These are phyloP conservation scores for Opisthocomus hoazin DNA, from an alignment of 2,113 vertebrate genomes.

Conservation along the genomic window DNA sequence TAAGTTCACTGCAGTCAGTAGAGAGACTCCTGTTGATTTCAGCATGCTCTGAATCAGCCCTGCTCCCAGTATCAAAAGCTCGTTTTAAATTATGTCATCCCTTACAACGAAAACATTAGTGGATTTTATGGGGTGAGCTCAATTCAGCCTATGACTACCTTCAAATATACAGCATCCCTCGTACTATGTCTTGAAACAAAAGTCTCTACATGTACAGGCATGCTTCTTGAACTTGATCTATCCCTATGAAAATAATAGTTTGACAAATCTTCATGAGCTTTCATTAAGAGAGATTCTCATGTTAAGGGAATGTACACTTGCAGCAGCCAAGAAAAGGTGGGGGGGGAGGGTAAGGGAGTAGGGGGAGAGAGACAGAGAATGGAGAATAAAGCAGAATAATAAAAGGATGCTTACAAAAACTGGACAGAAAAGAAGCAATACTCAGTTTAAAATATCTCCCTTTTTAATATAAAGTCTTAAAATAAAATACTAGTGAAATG, in stretches of 20 bases:
- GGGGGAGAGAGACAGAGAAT: not conserved
- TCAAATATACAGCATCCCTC: not conserved
- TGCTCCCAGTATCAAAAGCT: not conserved
- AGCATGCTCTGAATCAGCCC: not conserved
- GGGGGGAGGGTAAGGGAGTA: too few relatives aligned
- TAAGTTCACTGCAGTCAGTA: not conserved
- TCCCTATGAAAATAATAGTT: not conserved
- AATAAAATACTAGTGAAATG: not conserved
- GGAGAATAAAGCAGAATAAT: not conserved
- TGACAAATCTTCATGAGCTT: not conserved
- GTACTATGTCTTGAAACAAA: not conserved
- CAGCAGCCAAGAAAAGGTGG: not conserved
- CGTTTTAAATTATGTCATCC: not conserved
- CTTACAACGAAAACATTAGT: not conserved
- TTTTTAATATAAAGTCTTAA: not conserved
- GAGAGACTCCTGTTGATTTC: not conserved
- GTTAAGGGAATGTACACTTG: not conserved
- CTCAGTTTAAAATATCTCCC: not conserved
- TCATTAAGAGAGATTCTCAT: not conserved
- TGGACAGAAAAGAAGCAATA: not conserved
- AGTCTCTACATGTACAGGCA: not conserved
- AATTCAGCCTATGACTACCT: conserved; percentile 1
- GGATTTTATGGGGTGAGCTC: not conserved
- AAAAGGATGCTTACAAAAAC: not conserved
- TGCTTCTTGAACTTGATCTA: not conserved